Conservation (phyloP, 1,140 invertebrate genomes). For the Zaprionus gabonicus region DNA sequence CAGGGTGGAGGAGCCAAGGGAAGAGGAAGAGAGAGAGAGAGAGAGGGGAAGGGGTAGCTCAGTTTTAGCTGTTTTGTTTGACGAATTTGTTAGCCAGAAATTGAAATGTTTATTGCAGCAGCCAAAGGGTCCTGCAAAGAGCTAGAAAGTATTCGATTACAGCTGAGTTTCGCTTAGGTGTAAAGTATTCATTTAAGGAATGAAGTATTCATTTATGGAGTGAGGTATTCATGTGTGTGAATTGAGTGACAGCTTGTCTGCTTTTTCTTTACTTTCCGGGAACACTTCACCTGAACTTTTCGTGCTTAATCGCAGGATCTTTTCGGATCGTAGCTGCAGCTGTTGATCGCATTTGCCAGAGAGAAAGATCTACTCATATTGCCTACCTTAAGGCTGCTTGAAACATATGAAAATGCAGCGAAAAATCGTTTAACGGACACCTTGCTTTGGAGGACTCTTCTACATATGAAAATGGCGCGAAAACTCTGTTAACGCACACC, state of each 20-base stretch:
- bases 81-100: neutral
- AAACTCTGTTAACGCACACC: too few species aligned
- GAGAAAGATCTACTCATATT: too few species aligned
- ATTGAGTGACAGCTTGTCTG: neutral
- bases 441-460: too few species aligned
- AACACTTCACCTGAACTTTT: too few species aligned
- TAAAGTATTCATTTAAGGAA: neutral
- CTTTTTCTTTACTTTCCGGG: neutral
- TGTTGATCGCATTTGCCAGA: too few species aligned
- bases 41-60: neutral
- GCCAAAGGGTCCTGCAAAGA: neutral
- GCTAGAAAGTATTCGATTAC: constrained; percentile 5
- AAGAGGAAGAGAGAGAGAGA: neutral
- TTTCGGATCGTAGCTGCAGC: too few species aligned
- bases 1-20: neutral
- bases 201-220: too few species aligned
- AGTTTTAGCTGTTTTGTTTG: neutral
- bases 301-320: too few species aligned
- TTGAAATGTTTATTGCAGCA: constrained; percentile 3
- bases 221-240: neutral
- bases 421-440: too few species aligned
- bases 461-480: too few species aligned
- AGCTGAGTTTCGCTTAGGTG: neutral
- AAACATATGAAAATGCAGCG: too few species aligned
- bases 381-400: too few species aligned